phyloP scores from a whole-genome alignment of 2,888 invertebrate species.

The Lepeophtheirus nordmannii region DNA sequence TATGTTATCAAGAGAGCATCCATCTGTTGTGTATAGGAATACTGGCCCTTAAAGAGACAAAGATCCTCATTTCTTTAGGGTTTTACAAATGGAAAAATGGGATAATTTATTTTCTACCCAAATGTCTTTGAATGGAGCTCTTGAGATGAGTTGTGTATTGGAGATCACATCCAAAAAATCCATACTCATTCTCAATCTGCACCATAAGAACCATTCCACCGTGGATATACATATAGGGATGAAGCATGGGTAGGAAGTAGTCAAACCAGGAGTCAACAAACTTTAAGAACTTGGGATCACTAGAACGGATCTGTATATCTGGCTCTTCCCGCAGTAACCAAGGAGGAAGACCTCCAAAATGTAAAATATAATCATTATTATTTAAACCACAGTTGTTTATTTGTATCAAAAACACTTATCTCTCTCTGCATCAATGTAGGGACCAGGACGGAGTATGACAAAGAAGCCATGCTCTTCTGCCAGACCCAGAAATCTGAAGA shows the following conservation, averaged over 20 bases:
- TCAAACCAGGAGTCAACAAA: constrained; percentile 32
- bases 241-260: constrained; percentile 39
- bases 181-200: constrained; percentile 88
- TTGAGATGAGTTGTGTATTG: constrained; percentile 51
- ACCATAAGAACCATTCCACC: constrained; percentile 74
- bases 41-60: constrained; percentile 34
- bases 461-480: constrained; percentile 27
- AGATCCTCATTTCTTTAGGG: no score
- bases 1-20: constrained; percentile 40
- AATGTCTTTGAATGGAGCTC: constrained; percentile 34
- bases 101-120: neutral
- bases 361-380: no score
- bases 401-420: constrained; percentile 32
- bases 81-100: no score
- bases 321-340: constrained; percentile 49
- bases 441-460: constrained; percentile 41
- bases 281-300: constrained; percentile 9
- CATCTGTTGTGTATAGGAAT: constrained; percentile 70
- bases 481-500: neutral
- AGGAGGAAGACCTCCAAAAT: constrained; percentile 52
- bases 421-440: constrained; percentile 44
- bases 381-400: no score
- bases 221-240: constrained; percentile 45
- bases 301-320: constrained; percentile 43
- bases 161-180: constrained; percentile 58